These are phyloP conservation scores for Ammodytes dubius DNA, from an alignment of 2,113 vertebrate genomes.

Conservation along the genomic window DNA sequence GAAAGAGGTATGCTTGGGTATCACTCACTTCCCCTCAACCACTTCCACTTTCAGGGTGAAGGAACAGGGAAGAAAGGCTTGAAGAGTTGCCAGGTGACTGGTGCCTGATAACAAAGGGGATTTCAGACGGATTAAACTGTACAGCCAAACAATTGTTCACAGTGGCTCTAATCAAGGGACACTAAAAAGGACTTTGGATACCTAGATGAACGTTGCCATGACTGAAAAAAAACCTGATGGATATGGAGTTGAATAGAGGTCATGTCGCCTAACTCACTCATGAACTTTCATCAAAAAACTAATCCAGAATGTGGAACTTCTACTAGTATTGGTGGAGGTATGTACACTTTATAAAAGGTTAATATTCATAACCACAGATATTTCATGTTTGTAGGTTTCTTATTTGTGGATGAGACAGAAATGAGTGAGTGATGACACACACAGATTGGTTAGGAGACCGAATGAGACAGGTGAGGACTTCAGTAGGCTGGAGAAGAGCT, in stretches of 20 bases:
- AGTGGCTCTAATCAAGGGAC: neutral
- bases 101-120: constrained; percentile 28
- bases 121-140: constrained; percentile 35
- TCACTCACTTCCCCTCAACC: constrained; percentile 63
- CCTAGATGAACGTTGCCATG: neutral
- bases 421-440: constrained; percentile 31
- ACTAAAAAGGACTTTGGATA: constrained; percentile 4
- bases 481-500: constrained; percentile 35
- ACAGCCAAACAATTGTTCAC: constrained; percentile 19
- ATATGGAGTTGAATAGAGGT: neutral
- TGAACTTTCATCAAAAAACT: neutral
- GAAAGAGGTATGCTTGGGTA: constrained; percentile 52
- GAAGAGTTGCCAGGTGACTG: constrained; percentile 44
- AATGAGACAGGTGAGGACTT: constrained; percentile 46
- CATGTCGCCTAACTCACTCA: neutral
- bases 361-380: neutral
- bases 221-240: neutral
- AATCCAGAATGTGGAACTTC: too few relatives aligned
- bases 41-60: constrained; percentile 53
- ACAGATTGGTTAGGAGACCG: constrained; percentile 45
- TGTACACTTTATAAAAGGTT: neutral
- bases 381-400: neutral
- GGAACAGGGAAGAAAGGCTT: neutral
- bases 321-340: too few relatives aligned
- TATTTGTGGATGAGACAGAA: too few relatives aligned